Evolutionary conservation across 2,888 invertebrate species (phyloP), one percentile per base, ranked within the genome.

Genomic region (Synanthedon formicaeformis): DNA sequence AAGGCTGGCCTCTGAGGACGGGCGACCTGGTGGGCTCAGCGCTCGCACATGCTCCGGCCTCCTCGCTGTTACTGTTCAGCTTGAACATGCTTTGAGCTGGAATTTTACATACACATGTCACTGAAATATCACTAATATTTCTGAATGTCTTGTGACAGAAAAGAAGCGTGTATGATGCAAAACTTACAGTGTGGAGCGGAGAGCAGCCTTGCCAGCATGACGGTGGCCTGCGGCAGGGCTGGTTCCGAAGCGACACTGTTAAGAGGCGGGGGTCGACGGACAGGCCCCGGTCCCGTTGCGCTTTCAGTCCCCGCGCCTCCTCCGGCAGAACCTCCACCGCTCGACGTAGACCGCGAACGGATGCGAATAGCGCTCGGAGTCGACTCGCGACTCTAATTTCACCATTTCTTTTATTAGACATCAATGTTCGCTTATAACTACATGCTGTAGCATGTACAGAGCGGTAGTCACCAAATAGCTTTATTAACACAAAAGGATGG

Each of bases 181-280:
- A 53, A 88, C 90, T 84, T 75, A 92, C 92, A 92, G 90, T 85
- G 86, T 62, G 86, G 85, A 53, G 81, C 73, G 51, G 93, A 93
- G 61, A 96, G 91, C 59, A 96, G 90, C 71, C 96, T 95, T 50
- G 96, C 95, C 56, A 96, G 89, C 73, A 94, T 89, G 53, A 94
- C 93, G 83, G 93, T 95, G 66, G 90, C 89, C 64, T 90, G 89
- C 60, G 91, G 88, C 58, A 94, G 83, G 63, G 92, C 89, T 51
- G 94, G 93, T 81, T 95, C 94, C 73, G 94, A 94, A 54, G 91
- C 91, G 50, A 94, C 92, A 63, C 93, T 90, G 63, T 91, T 90
- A 61, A 94, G 88, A 57, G 93, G 93, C 55, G 90, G 89, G 56
- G 81, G 85, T 48, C 78, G 78, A 53, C 79, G 78, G 50, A 60